Evolutionary conservation across 2,888 invertebrate species (phyloP).

Genomic region (Apotomis turbidana): DNA sequence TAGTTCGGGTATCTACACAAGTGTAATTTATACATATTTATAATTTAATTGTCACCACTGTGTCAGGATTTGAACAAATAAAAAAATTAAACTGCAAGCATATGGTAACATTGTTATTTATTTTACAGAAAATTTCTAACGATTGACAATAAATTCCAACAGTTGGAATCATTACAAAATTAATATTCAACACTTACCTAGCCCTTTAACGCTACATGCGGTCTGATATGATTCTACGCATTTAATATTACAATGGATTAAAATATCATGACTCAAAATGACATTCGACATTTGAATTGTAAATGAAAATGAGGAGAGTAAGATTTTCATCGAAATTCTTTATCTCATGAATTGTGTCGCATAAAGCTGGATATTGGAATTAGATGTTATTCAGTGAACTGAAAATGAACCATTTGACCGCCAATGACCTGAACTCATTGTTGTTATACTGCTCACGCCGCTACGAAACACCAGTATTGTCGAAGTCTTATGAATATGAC

Average conservation of each 20-base stretch:
- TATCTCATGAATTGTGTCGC: no score
- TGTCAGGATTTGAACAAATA: slow-evolving; percentile 54
- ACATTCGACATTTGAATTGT: neutral
- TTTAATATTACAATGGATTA: slow-evolving; percentile 58
- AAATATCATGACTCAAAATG: slow-evolving; percentile 51
- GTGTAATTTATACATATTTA: neutral
- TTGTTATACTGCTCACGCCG: no score
- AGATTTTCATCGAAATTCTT: neutral
- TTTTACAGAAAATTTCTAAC: slow-evolving; percentile 81
- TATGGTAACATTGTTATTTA: slow-evolving; percentile 82
- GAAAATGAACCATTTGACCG: no score
- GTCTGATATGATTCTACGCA: slow-evolving; percentile 77
- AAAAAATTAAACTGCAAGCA: slow-evolving; percentile 50
- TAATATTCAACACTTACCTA: slow-evolving; percentile 80
- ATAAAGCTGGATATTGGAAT: no score
- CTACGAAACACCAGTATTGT: no score
- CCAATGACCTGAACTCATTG: no score
- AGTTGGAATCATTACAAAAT: slow-evolving; percentile 77
- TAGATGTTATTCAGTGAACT: no score
- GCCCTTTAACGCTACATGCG: slow-evolving; percentile 65
- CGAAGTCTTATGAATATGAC: no score
- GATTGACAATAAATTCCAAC: slow-evolving; percentile 79
- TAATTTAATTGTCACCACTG: slow-evolving; percentile 24
- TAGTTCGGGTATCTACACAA: neutral
- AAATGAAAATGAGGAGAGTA: slow-evolving; percentile 12